Conservation (phyloP, 2,113 vertebrate genomes). For the Oryzias woworae region DNA sequence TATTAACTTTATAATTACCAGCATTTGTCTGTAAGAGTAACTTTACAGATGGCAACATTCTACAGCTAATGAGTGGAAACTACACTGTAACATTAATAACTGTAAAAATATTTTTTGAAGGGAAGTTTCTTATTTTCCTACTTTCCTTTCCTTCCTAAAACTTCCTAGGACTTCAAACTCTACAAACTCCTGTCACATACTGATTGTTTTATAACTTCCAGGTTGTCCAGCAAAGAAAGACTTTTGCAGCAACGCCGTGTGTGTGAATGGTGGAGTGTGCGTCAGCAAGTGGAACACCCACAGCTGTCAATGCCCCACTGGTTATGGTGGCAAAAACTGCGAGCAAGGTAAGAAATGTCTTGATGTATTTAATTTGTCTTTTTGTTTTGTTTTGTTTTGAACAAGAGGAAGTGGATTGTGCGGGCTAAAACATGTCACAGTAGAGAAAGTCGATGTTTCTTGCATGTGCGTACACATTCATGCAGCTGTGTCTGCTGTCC, state of each 20-base stretch:
- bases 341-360: constrained; percentile 85
- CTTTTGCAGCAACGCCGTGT: constrained; percentile 82
- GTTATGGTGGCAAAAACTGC: constrained; percentile 91
- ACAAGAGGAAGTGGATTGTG: neutral
- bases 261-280: constrained; percentile 89
- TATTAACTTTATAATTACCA: too few species aligned
- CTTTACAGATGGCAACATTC: too few species aligned
- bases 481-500: neutral
- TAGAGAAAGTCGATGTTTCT: neutral
- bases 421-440: neutral
- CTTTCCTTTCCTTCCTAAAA: too few species aligned
- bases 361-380: too few species aligned
- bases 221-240: constrained; percentile 88
- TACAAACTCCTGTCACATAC: neutral
- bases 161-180: neutral
- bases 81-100: too few species aligned
- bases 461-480: neutral
- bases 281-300: constrained; percentile 91
- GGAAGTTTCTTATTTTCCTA: too few species aligned
- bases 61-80: too few species aligned
- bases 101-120: neutral
- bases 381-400: neutral
- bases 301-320: constrained; percentile 83
- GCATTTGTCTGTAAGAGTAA: too few species aligned
- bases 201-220: constrained; percentile 35